Evolutionary conservation across 2,113 vertebrate species (phyloP).

Genomic region (Bufo gargarizans): DNA sequence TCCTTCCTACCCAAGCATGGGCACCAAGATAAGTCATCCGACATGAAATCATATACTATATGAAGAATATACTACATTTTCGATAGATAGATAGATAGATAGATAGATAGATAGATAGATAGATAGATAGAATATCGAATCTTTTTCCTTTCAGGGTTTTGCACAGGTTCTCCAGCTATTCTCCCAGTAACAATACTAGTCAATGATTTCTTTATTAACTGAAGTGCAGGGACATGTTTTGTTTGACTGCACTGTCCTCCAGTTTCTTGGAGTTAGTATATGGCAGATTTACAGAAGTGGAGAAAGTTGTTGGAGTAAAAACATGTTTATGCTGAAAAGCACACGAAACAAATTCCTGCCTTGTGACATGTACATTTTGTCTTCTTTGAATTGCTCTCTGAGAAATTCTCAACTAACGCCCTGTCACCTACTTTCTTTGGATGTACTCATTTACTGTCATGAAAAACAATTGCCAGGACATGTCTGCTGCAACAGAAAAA

Average conservation of each 20-base stretch:
- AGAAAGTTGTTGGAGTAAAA: not conserved
- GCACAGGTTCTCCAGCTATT: not conserved
- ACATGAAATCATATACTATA: too few relatives aligned
- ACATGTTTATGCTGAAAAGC: conserved; percentile 14
- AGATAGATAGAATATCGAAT: not conserved
- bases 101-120: too few relatives aligned
- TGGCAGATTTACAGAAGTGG: not conserved
- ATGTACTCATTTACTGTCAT: not conserved
- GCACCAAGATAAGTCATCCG: too few relatives aligned
- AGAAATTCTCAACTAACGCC: not conserved
- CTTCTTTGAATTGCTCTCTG: too few relatives aligned
- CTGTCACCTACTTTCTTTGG: conserved; percentile 22
- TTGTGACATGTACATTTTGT: not conserved
- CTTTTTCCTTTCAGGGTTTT: not conserved
- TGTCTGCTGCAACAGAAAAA: not conserved
- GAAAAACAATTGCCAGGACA: conserved; percentile 23
- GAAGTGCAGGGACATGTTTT: not conserved
- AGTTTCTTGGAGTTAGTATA: not conserved
- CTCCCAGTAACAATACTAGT: not conserved
- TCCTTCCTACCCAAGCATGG: too few relatives aligned
- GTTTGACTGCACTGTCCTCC: not conserved
- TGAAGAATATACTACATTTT: too few relatives aligned
- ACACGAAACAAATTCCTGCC: not conserved
- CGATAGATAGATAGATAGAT: too few relatives aligned
- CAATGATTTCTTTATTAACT: conserved; percentile 23